These are phyloP conservation scores for Drosophila nr. perissopoda DNA, from an alignment of 2,888 invertebrate species.

Conservation along the genomic window DNA sequence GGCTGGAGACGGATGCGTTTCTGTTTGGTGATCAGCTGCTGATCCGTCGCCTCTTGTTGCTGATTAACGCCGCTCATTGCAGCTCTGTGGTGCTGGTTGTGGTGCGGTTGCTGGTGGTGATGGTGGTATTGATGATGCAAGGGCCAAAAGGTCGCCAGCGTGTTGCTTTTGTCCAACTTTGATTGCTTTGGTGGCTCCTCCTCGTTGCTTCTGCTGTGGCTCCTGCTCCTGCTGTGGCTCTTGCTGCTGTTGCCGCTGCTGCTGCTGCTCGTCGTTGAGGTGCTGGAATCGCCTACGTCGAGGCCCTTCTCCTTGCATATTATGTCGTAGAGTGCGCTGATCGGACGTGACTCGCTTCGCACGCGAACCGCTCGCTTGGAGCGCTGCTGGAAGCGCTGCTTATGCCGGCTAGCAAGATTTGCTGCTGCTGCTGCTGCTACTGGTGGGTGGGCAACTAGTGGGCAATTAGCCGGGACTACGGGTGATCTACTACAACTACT, in stretches of 20 bases:
- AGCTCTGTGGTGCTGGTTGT: slow-evolving; percentile 45
- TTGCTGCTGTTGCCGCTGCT: slow-evolving; percentile 41
- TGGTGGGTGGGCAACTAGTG: slow-evolving; percentile 48
- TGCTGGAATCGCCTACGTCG: slow-evolving; percentile 74
- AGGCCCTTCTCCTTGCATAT: slow-evolving; percentile 85
- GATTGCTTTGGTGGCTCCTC: not conserved
- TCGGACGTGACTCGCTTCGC: slow-evolving; percentile 84
- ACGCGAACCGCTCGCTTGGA: slow-evolving; percentile 82
- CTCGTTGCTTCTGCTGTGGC: slow-evolving; percentile 23
- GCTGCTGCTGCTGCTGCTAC: slow-evolving; percentile 46
- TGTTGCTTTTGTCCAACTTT: slow-evolving; percentile 51
- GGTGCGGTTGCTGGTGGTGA: slow-evolving; percentile 1
- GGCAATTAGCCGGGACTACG: slow-evolving; percentile 67
- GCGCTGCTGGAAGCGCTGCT: slow-evolving; percentile 82
- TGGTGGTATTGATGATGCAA: slow-evolving; percentile 54
- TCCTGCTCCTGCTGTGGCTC: slow-evolving; percentile 28
- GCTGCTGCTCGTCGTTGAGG: slow-evolving; percentile 54
- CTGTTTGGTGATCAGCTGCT: slow-evolving; percentile 34
- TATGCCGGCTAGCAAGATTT: slow-evolving; percentile 69
- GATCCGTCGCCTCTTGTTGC: slow-evolving; percentile 19
- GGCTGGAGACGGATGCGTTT: slow-evolving; percentile 18
- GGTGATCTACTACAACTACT: slow-evolving; percentile 47
- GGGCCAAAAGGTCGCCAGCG: slow-evolving; percentile 76
- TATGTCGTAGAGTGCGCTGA: slow-evolving; percentile 85
- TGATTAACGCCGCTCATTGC: slow-evolving; percentile 43